Base-by-base conservation (phyloP, 2,797 vertebrate genomes). In the Acrossocheilus wenchowensis region DNA sequence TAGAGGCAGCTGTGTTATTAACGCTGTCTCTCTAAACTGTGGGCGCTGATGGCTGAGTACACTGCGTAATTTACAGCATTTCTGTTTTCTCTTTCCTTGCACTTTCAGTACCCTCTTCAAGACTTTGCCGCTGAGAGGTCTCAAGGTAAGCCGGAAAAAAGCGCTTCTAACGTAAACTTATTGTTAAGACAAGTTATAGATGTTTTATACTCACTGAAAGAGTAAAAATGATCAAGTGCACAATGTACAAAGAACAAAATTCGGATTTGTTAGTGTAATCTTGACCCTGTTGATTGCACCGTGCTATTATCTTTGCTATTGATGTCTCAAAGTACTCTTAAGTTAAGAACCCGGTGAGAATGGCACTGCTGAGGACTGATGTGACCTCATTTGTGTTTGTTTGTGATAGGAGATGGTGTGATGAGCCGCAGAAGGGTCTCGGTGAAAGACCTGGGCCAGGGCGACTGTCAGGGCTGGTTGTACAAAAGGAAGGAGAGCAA, bases 391-490 rank as follows among this genome's bases (percentile, higher is more conserved):
- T 45, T 60, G 21, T 68, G 21, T 48, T 60, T 81, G 62, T 52
- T 36, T 36, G 48, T 81, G 34, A 43, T n/a, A 97, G 96, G 94
- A 4, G 64, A 88, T 87, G 92, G 93, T 85, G 91, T n/a, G 41
- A 97, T 97, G 96, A 97, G 97, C 87, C 95, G 96, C 64, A 94
- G 97, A 89, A 96, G 94, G 88, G 95, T 97, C 90, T 97, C 97
- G 0, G 96, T 97, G 73, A 96, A 96, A 85, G 97, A 97, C n/a
- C 95, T 98, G 89, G 97, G 97, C 2, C 86, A 91, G 62, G 93
- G 93, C 0, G 97, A 97, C 90, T 97, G 94, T 87, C 94, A 97
- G 89, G 97, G 97, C 54, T 98, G 97, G 97, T 95, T 98, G 1
- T 96, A 95, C 88, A 97, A 96, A 93, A 97, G 96, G 91, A 97